Base-by-base conservation (phyloP, 1,140 invertebrate species). In the Spodoptera frugiperda region DNA sequence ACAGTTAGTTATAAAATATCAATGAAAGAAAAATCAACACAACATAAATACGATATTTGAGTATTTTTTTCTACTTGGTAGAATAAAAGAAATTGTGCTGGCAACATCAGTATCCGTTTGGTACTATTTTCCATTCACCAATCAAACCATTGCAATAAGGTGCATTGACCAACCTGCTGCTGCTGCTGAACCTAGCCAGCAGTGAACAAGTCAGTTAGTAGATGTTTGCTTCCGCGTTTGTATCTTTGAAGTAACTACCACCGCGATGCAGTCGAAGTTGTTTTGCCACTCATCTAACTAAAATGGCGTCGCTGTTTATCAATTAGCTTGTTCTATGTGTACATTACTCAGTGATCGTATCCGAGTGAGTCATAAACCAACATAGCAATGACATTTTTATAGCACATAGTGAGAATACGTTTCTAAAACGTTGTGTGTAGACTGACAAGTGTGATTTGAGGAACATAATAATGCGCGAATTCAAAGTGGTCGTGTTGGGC, bases 401-500 rank as follows among this genome's bases (percentile, higher is more conserved):
- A 94, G 91, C 92, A 92, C 87, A 91, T 86, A 92, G 87, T 91
- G 91, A 87, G 87, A 89, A 91, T 91, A 89, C 88, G 89, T 92
- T 92, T 91, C 78, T 81, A 87, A 91, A 93, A 92, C 90, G 89
- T 90, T 88, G 82, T 87, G 82, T 87, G 76, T 87, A 87, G 89
- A 89, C 88, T 92, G 84, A 86, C 85, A 85, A 91, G 87, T 91
- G 89, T 91, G 83, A 89, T 88, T 87, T 86, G 84, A 86, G 87
- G 84, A 91, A 80, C 84, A 91, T 82, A 92, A 91, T 95, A 97
- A 99, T 99, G 99, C 97, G 98, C 94, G 99, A 99, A 96, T 99
- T 99, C 95, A 99, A 99, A 96, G 98, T 99, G 87, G 99, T 99
- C 85, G 99, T 99, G 91, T 96, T 99, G 92, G 99, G 99, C 78